A percentile compares a stretch with the other conserved stretches of the same genome.
Conservation (phyloP, 92 coral and sea anemone genomes). For the Umimayanthus chanpuru region DNA sequence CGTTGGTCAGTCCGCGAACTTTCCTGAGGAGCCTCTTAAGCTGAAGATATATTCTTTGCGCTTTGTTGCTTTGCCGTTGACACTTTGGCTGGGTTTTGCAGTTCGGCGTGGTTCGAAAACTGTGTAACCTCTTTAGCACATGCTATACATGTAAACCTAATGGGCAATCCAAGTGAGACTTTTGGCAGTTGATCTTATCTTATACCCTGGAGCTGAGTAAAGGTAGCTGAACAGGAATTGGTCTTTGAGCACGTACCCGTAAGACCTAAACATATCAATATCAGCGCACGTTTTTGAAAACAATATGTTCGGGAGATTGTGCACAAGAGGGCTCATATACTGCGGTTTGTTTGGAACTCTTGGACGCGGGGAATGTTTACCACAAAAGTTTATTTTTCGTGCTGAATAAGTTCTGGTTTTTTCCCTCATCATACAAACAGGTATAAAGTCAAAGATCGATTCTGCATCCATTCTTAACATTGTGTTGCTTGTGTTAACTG, state of each 20-base stretch:
- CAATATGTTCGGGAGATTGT: not conserved
- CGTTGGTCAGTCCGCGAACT: not conserved
- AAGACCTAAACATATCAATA: not conserved
- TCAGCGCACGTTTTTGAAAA: not conserved
- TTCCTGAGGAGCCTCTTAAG: not conserved
- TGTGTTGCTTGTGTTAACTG: too few relatives aligned
- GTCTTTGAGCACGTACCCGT: not conserved
- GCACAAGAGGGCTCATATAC: not conserved
- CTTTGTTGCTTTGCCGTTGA: not conserved
- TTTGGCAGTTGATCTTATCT: not conserved
- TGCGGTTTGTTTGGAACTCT: not conserved
- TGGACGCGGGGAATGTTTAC: not conserved
- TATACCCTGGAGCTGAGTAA: not conserved
- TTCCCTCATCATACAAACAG: too few relatives aligned
- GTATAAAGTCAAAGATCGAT: too few relatives aligned
- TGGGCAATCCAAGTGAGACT: conserved; percentile 2
- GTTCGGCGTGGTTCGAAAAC: not conserved
- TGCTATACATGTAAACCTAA: not conserved
- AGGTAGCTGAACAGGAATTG: not conserved
- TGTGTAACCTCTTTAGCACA: not conserved
- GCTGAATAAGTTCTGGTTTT: not conserved
- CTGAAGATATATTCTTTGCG: not conserved
- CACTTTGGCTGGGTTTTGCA: not conserved
- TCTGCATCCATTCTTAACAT: not conserved
- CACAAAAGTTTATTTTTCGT: not conserved